These are phyloP conservation scores for Litocranius walleri DNA, from an alignment of 2,113 vertebrate genomes.

Conservation along the genomic window DNA sequence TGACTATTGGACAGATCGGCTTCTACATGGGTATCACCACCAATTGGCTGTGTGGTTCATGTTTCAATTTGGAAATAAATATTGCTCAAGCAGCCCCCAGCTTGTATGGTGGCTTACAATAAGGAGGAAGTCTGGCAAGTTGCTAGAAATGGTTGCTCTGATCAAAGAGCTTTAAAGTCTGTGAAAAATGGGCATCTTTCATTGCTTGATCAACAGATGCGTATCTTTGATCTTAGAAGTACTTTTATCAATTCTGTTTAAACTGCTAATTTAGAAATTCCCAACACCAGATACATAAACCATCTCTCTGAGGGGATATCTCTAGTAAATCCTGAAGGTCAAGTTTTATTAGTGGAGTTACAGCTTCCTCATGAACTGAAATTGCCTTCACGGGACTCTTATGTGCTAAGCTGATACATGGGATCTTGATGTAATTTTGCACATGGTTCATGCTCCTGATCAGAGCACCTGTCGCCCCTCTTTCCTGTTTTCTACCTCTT, in stretches of 20 bases:
- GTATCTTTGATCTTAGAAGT: neutral
- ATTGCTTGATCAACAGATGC: neutral
- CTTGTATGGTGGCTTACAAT: neutral
- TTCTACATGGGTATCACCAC: neutral
- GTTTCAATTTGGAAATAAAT: neutral
- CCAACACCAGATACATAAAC: neutral
- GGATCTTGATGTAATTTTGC: neutral
- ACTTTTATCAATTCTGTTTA: neutral
- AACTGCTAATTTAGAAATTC: neutral
- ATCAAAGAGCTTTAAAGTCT: neutral
- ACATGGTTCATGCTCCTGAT: neutral
- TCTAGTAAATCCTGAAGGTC: neutral
- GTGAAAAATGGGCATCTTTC: neutral
- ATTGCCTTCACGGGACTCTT: neutral
- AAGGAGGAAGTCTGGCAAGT: neutral
- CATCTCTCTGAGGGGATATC: neutral
- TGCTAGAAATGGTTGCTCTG: neutral
- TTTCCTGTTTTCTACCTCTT: neutral
- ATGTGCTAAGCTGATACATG: neutral
- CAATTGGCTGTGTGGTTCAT: neutral
- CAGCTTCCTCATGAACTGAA: neutral
- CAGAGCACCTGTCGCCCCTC: neutral
- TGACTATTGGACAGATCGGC: neutral
- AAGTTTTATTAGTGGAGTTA: neutral
- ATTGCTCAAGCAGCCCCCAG: neutral